Evolutionary conservation across 2,888 invertebrate species (phyloP).

Genomic region (Dolichopus griseipennis): DNA sequence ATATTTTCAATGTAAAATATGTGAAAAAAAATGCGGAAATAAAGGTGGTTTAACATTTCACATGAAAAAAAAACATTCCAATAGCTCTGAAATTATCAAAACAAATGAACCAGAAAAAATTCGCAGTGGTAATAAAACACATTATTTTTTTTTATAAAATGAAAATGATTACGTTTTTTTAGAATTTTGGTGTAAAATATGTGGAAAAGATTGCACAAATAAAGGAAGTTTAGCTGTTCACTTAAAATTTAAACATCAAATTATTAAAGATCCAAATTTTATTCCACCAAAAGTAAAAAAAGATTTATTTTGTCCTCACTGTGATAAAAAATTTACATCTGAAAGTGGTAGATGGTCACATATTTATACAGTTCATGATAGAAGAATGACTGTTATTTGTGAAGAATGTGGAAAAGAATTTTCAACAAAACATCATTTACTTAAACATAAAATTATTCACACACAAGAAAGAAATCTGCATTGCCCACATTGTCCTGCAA

Average conservation of each 20-base stretch:
- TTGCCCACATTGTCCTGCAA: slow-evolving; percentile 3
- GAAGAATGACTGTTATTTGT: not conserved
- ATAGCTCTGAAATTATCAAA: not conserved
- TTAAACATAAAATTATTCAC: not conserved
- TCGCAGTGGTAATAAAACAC: slow-evolving; percentile 23
- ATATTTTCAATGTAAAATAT: not conserved
- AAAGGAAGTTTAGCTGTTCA: not conserved
- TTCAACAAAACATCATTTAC: not conserved
- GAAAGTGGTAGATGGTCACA: not conserved
- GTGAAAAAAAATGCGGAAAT: not conserved
- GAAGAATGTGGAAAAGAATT: slow-evolving; percentile 9
- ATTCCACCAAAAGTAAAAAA: slow-evolving; percentile 20
- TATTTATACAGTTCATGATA: not conserved
- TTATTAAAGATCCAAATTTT: not conserved
- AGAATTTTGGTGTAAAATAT: not conserved
- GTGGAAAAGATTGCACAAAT: not conserved
- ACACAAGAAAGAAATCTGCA: not conserved
- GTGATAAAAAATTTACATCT: not conserved
- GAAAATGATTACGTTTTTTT: not conserved
- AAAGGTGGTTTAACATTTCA: not conserved
- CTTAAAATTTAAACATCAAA: not conserved
- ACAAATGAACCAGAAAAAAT: not conserved
- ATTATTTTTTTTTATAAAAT: slow-evolving; percentile 25
- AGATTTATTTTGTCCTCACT: slow-evolving; percentile 18
- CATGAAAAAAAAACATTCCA: not conserved